Evolutionary conservation across 2,888 invertebrate species (phyloP), one percentile per base, ranked within the genome.

Genomic region (Plutella xylostella): DNA sequence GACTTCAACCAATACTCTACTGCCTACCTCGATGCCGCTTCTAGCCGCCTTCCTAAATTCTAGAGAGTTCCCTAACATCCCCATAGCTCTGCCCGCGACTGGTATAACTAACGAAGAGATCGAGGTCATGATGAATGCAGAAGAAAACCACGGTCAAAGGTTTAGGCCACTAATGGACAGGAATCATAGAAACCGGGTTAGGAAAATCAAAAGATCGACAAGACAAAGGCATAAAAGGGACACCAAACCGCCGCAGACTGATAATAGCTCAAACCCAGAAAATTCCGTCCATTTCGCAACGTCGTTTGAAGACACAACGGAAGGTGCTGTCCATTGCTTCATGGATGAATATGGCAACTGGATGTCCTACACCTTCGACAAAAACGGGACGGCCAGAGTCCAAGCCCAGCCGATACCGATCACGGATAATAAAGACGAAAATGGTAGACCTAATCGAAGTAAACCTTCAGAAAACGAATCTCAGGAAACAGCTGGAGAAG

Each of bases 331-430:
- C 33, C 94, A 95, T 69, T 93, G 91, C 65, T 94, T 93, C 60
- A 89, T 91, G 68, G 94, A 95, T 60, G 94, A 94, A 63, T 88
- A 89, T 57, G 94, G 93, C 34, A 92, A 93, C 58, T 94, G 94
- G 92, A 88, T 93, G 75, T 92, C 93, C 0, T 82, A 83, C 28
- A 92, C 93, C 0, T 95, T 96, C 64, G 92, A 94, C 57, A 92
- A 93, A 57, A 91, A 90, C 55, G 89, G 90, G 54, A 76, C 86
- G 1, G 87, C 88, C 0, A 65, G 75, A 40, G 66, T 73, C 1
- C 85, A 86, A 48, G 70, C 73, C 1, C 80, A 83, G 42, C 70
- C 75, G 31, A 25, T 52, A 45, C 45, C 53, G 0, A 67, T 75
- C 17, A 70, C 74, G 1, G 54, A 74, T 28, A 69, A 72, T 4